Conservation (phyloP, 2,797 vertebrate genomes). For the Chromobotia macracanthus region DNA sequence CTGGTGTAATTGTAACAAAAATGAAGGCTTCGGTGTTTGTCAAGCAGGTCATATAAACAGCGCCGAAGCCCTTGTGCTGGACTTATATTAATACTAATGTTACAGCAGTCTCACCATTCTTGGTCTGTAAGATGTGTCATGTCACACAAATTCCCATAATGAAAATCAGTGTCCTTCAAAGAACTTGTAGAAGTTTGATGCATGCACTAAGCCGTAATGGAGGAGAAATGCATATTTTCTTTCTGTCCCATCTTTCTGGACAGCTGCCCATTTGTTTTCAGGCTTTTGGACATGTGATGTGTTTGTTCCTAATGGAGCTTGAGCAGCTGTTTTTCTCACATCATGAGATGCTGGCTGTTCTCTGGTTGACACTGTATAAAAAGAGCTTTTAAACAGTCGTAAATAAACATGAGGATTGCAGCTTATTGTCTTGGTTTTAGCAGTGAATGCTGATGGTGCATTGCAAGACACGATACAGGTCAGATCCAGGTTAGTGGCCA, state of each 20-base stretch:
- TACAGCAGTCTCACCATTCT: conserved; percentile 24
- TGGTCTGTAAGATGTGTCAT: conserved; percentile 66
- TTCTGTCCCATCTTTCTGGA: conserved; percentile 40
- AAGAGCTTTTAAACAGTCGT: conserved; percentile 37
- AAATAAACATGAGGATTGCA: conserved; percentile 48
- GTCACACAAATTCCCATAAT: conserved; percentile 46
- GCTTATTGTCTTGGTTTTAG: conserved; percentile 25
- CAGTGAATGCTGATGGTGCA: background rate
- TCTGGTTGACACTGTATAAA: conserved; percentile 33
- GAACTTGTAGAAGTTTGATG: conserved; percentile 57
- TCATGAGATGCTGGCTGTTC: conserved; percentile 22
- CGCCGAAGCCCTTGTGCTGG: background rate
- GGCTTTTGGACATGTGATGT: conserved; percentile 27
- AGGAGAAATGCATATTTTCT: conserved; percentile 34
- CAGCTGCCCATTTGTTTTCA: conserved; percentile 49
- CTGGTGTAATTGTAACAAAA: conserved; percentile 58
- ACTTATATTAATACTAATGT: background rate
- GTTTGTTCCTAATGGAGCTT: conserved; percentile 27
- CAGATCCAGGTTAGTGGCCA: conserved; percentile 4
- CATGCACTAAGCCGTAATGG: conserved; percentile 50
- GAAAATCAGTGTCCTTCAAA: conserved; percentile 60
- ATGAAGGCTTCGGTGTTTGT: conserved; percentile 56
- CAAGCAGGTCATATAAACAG: conserved; percentile 64
- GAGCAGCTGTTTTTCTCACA: conserved; percentile 7
- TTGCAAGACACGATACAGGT: background rate